These are phyloP conservation scores for Nomada ruficornis DNA, from an alignment of 2,888 invertebrate genomes.

Conservation along the genomic window DNA sequence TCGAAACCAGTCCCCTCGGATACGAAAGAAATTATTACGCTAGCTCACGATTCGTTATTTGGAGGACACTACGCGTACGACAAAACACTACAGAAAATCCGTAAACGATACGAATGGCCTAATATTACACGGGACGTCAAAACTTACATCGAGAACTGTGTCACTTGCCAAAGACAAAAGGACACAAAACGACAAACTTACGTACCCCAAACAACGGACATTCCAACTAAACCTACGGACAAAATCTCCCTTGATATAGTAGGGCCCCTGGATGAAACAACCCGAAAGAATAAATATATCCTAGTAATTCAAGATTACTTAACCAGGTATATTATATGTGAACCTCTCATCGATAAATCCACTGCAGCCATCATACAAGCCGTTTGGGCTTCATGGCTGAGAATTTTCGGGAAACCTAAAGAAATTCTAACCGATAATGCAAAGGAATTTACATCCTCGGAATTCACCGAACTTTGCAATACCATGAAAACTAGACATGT, in stretches of 20 bases:
- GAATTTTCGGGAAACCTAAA: conserved; percentile 12
- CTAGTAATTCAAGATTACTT: conserved; percentile 24
- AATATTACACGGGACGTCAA: conserved; percentile 21
- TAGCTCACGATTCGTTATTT: conserved; percentile 15
- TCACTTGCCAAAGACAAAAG: conserved; percentile 17
- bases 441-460: conserved; percentile 16
- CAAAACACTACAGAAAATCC: conserved; percentile 13
- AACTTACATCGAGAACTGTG: conserved; percentile 1
- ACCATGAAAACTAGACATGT: conserved; percentile 4
- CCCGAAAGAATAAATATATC: not conserved
- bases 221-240: conserved; percentile 18
- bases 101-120: conserved; percentile 9
- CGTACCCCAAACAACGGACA: conserved; percentile 13
- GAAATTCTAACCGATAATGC: conserved; percentile 21
- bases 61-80: conserved; percentile 19
- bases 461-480: conserved; percentile 19
- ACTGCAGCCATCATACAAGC: conserved; percentile 35
- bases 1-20: not conserved
- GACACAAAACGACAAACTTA: conserved; percentile 24
- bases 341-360: conserved; percentile 7
- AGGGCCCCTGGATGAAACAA: not conserved
- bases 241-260: conserved; percentile 18
- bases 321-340: conserved; percentile 15
- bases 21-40: not conserved
- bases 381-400: conserved; percentile 18